Percentiles rank a stretch among this genome's conserved stretches.
phyloP scores from a whole-genome alignment of 2,113 vertebrate species.

The Bubo blakistoni region DNA sequence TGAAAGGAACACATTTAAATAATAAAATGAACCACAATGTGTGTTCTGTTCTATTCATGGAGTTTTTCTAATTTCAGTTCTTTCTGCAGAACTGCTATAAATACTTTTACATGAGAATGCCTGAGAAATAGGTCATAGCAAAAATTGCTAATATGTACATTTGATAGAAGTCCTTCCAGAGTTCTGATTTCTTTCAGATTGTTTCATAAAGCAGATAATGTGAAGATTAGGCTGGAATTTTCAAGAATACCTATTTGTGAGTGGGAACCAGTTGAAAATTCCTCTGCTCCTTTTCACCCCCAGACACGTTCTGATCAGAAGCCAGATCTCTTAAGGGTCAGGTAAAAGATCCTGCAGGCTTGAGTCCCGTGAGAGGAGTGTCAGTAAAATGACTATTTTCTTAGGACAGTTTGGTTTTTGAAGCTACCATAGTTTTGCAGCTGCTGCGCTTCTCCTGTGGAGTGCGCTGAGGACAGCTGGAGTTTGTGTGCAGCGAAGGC shows the following conservation, averaged over 20 bases:
- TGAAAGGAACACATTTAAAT: slow-evolving; percentile 58
- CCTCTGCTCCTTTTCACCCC: background rate
- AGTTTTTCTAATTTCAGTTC: slow-evolving; percentile 70
- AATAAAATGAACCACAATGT: slow-evolving; percentile 42
- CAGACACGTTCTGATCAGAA: background rate
- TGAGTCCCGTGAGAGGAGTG: background rate
- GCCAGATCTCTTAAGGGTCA: background rate
- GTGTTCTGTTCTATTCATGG: slow-evolving; percentile 54
- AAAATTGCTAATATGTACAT: slow-evolving; percentile 7
- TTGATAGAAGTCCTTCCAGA: slow-evolving; percentile 40
- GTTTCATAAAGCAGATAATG: background rate
- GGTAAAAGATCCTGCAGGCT: background rate
- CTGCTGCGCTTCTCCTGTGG: background rate
- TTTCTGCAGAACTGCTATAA: slow-evolving; percentile 59
- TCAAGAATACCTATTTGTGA: background rate
- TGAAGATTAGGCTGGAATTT: background rate
- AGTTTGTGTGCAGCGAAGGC: background rate
- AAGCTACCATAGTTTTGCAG: background rate
- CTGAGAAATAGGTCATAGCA: slow-evolving; percentile 50
- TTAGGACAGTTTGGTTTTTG: background rate
- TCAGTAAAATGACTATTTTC: background rate
- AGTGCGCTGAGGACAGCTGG: background rate
- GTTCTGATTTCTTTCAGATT: background rate
- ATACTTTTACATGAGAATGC: slow-evolving; percentile 60
- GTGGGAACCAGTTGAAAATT: background rate